These are phyloP conservation scores for Onychomys torridus DNA, from an alignment of 2,797 vertebrate species.

Conservation along the genomic window DNA sequence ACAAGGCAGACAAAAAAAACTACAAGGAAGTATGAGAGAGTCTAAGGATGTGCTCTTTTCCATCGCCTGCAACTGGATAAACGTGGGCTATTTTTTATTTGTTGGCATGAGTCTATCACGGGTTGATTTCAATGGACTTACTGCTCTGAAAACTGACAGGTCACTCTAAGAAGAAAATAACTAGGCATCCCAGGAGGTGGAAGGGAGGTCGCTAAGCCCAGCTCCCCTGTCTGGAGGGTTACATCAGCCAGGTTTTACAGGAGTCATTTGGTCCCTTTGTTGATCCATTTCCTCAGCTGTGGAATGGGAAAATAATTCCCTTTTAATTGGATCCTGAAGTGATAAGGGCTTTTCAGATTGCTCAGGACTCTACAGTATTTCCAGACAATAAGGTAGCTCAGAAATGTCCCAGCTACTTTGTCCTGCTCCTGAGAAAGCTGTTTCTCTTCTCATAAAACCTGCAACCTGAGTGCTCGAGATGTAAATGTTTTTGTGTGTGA, in stretches of 20 bases:
- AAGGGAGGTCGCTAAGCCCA: slow-evolving; percentile 45
- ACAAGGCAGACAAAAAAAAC: slow-evolving; percentile 23
- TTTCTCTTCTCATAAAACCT: slow-evolving; percentile 53
- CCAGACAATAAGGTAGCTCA: slow-evolving; percentile 57
- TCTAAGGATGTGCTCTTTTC: slow-evolving; percentile 41
- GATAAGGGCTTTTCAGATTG: slow-evolving; percentile 65
- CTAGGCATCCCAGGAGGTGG: slow-evolving; percentile 50
- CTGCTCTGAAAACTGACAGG: slow-evolving; percentile 66
- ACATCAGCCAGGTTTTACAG: slow-evolving; percentile 73
- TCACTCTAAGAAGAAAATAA: slow-evolving; percentile 73
- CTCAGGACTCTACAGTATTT: slow-evolving; percentile 50
- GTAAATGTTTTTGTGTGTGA: neutral
- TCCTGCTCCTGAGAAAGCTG: slow-evolving; percentile 48
- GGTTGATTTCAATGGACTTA: slow-evolving; percentile 64
- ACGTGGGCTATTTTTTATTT: slow-evolving; percentile 62
- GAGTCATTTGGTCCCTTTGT: slow-evolving; percentile 70
- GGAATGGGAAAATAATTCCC: slow-evolving; percentile 81
- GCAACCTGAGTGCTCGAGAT: neutral
- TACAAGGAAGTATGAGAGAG: neutral
- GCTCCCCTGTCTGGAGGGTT: slow-evolving; percentile 66
- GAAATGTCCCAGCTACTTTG: slow-evolving; percentile 61
- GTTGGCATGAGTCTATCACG: slow-evolving; percentile 65
- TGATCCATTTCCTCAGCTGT: slow-evolving; percentile 80
- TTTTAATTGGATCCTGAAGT: slow-evolving; percentile 82
- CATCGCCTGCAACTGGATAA: slow-evolving; percentile 1